A percentile compares a stretch with the other conserved stretches of the same genome.
These are phyloP conservation scores for Chloebia gouldiae DNA, from an alignment of 2,113 vertebrate genomes.

Conservation along the genomic window DNA sequence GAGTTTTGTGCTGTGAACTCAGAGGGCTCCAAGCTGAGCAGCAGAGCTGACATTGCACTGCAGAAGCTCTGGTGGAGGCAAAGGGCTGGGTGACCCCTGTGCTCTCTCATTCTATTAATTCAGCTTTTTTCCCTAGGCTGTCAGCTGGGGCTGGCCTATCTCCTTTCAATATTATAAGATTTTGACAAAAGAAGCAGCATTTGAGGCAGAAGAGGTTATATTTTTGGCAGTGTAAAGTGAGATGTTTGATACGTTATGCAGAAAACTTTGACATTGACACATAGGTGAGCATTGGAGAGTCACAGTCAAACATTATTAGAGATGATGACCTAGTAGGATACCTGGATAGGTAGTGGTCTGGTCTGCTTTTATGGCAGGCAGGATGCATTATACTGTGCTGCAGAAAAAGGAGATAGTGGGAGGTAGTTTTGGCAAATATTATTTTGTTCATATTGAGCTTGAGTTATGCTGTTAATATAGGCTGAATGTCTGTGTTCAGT, in stretches of 20 bases:
- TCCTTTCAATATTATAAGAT: fast-evolving
- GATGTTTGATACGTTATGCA: background rate
- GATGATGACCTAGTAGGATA: background rate
- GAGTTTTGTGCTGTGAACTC: background rate
- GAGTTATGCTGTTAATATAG: background rate
- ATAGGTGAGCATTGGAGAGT: background rate
- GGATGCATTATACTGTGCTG: background rate
- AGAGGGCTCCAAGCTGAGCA: background rate
- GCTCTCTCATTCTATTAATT: background rate
- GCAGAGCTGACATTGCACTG: background rate
- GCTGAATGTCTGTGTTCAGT: background rate
- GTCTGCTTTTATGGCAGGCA: background rate
- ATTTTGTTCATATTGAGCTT: background rate
- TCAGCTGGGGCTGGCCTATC: fast-evolving
- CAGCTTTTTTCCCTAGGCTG: background rate
- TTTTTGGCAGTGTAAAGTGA: background rate
- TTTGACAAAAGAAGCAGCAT: background rate
- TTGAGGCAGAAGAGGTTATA: background rate
- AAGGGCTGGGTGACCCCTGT: background rate
- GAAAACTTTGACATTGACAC: background rate
- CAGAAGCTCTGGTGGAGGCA: background rate
- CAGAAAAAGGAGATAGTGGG: background rate
- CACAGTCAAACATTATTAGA: background rate
- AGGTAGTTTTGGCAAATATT: background rate
- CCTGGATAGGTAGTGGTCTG: background rate